phyloP scores from a whole-genome alignment of 1,140 invertebrate species.

The Euschistus heros region DNA sequence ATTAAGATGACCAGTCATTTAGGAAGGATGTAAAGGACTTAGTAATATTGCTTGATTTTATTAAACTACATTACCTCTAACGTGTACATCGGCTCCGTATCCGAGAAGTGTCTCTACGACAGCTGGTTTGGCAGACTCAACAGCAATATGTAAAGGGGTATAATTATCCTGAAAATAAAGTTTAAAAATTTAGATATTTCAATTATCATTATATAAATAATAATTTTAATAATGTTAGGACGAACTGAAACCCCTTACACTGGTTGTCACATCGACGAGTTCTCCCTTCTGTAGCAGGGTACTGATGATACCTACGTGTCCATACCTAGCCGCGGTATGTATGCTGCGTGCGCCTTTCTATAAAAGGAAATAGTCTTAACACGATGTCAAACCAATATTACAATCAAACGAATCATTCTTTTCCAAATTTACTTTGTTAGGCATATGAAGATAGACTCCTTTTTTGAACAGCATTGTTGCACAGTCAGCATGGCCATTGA shows the following conservation, averaged over 20 bases:
- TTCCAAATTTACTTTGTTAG: slow-evolving; percentile 84
- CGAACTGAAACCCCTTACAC: slow-evolving; percentile 49
- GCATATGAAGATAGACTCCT: slow-evolving; percentile 98
- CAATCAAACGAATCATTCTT: too few species aligned
- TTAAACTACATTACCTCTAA: slow-evolving; percentile 50
- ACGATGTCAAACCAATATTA: background rate
- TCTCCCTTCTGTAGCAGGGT: slow-evolving; percentile 91
- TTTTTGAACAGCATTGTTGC: slow-evolving; percentile 98
- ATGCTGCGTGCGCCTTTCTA: slow-evolving; percentile 80
- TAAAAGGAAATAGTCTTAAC: background rate
- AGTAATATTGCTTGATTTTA: background rate
- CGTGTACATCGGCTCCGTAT: slow-evolving; percentile 92
- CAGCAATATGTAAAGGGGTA: slow-evolving; percentile 97
- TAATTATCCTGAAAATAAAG: slow-evolving; percentile 73
- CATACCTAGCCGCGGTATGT: slow-evolving; percentile 82
- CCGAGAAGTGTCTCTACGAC: slow-evolving; percentile 95
- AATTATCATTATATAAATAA: background rate
- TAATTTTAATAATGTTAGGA: too few species aligned
- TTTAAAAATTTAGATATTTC: slow-evolving; percentile 24
- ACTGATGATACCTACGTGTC: slow-evolving; percentile 95
- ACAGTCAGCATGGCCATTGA: slow-evolving; percentile 93
- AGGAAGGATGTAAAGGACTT: too few species aligned
- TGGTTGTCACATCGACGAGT: slow-evolving; percentile 87
- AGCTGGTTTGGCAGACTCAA: slow-evolving; percentile 86
- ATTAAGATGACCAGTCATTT: too few species aligned